Evolutionary conservation across 2,888 invertebrate species (phyloP).

Genomic region (Microchrysa polita): DNA sequence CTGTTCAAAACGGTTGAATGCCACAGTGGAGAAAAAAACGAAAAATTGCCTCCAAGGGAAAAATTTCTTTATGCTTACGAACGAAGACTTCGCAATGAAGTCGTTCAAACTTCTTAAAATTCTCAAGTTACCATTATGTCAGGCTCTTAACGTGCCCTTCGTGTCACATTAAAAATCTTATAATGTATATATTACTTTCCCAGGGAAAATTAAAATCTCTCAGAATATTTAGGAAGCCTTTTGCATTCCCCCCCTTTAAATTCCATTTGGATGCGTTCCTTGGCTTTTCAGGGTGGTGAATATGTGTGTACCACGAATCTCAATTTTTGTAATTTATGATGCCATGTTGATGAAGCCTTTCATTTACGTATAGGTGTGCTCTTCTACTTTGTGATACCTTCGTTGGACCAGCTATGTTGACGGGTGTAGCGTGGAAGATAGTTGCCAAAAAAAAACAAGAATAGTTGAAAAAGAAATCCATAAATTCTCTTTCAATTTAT

Average conservation of each 20-base stretch:
- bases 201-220: conserved; percentile 48
- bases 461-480: no score
- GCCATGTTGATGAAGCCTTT: no score
- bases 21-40: not conserved
- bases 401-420: no score
- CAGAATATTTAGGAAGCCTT: conserved; percentile 39
- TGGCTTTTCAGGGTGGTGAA: no score
- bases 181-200: conserved; percentile 47
- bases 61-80: conserved; percentile 44
- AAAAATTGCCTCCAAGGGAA: conserved; percentile 47
- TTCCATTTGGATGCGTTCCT: no score
- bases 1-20: not conserved
- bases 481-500: no score
- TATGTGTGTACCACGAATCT: no score
- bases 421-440: no score
- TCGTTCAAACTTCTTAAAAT: conserved; percentile 43
- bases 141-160: conserved; percentile 46
- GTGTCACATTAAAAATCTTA: conserved; percentile 48
- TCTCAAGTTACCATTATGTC: conserved; percentile 30
- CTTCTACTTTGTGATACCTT: no score
- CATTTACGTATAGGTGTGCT: no score
- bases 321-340: no score
- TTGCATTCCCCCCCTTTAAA: not conserved
- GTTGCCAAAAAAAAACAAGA: no score
- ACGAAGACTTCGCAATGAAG: conserved; percentile 38